Conservation (phyloP, 2,888 invertebrate genomes). For the Sepiola atlantica region DNA sequence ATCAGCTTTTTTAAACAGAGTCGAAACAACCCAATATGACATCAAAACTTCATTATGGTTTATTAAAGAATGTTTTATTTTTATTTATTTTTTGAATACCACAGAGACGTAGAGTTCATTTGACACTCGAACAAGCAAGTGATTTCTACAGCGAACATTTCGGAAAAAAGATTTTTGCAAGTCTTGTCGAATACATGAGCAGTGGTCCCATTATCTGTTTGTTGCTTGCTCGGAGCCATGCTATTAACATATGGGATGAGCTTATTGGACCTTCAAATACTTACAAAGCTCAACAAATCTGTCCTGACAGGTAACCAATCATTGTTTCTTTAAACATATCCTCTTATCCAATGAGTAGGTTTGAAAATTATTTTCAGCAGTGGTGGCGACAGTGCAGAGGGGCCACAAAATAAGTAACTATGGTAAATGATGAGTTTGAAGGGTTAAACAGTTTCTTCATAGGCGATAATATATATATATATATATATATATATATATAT, state of each 20-base stretch:
- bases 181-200: constrained; percentile 86
- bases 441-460: too few relatives aligned
- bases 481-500: too few relatives aligned
- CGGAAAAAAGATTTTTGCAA: constrained; percentile 84
- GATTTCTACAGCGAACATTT: constrained; percentile 87
- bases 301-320: constrained; percentile 78
- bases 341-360: background rate
- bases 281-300: constrained; percentile 78
- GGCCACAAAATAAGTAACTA: too few relatives aligned
- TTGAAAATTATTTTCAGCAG: too few relatives aligned
- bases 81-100: constrained; percentile 51
- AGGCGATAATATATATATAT: too few relatives aligned
- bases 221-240: constrained; percentile 81
- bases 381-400: too few relatives aligned
- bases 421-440: too few relatives aligned
- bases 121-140: constrained; percentile 89
- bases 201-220: constrained; percentile 84
- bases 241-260: constrained; percentile 83
- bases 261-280: constrained; percentile 83
- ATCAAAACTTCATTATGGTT: too few relatives aligned
- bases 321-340: background rate
- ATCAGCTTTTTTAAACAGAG: too few relatives aligned
- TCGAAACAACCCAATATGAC: too few relatives aligned
- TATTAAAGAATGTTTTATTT: too few relatives aligned
- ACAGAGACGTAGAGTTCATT: constrained; percentile 81